Evolutionary conservation across 1,140 invertebrate species (phyloP).

Genomic region (Micrasema minimum): DNA sequence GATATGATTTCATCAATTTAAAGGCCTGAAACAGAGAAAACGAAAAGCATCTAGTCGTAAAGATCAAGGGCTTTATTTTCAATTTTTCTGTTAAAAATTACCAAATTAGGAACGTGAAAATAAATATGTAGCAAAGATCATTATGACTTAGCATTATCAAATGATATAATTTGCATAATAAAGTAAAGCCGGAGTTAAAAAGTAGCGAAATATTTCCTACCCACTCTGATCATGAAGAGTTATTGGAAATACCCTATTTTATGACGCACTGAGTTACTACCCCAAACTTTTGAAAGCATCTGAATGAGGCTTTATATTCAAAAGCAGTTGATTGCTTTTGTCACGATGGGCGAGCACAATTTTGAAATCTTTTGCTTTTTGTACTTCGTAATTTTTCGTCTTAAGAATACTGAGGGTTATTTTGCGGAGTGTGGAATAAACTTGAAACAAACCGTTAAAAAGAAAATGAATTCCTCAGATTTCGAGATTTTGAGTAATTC

Average conservation of each 20-base stretch:
- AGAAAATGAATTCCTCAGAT: background rate
- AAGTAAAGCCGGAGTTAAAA: background rate
- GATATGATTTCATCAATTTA: slow-evolving; percentile 8
- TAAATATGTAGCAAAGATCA: too few species aligned
- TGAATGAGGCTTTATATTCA: slow-evolving; percentile 38
- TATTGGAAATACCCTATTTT: slow-evolving; percentile 16
- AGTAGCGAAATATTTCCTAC: slow-evolving; percentile 5
- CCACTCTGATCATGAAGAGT: background rate
- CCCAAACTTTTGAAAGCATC: slow-evolving; percentile 22
- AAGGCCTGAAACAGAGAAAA: background rate
- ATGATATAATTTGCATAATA: too few species aligned
- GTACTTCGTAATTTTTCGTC: slow-evolving; percentile 24
- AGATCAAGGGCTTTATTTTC: too few species aligned
- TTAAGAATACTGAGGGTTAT: slow-evolving; percentile 15
- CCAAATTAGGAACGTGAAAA: too few species aligned
- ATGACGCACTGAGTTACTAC: slow-evolving; percentile 1
- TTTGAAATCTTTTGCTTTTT: slow-evolving; percentile 30
- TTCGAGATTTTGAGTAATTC: background rate
- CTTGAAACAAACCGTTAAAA: background rate
- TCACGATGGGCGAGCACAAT: slow-evolving; percentile 37
- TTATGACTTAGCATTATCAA: too few species aligned
- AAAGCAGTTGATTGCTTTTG: slow-evolving; percentile 44
- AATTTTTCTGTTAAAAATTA: too few species aligned
- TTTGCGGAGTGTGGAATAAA: slow-evolving; percentile 21
- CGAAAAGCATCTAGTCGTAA: background rate